Evolutionary conservation across 2,113 vertebrate species (phyloP).

Genomic region (Prunella fulvescens): DNA sequence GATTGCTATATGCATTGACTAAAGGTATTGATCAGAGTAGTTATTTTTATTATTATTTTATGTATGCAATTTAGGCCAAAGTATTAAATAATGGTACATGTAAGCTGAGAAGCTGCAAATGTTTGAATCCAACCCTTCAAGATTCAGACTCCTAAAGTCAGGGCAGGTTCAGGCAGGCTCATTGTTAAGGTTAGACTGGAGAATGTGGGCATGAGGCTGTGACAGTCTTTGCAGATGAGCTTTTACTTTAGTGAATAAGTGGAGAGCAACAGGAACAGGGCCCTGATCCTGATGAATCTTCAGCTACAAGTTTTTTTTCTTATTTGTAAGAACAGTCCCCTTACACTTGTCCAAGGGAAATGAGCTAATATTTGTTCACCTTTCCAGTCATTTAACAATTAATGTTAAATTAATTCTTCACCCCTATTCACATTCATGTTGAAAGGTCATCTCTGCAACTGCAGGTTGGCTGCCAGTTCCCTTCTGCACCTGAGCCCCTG

Average conservation of each 20-base stretch:
- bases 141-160: neutral
- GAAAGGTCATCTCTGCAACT: neutral
- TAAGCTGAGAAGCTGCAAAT: neutral
- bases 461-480: neutral
- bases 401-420: no score
- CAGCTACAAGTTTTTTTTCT: neutral
- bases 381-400: neutral
- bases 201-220: neutral
- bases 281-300: neutral
- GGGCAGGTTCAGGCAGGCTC: neutral
- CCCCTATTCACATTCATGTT: neutral
- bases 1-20: neutral
- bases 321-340: neutral
- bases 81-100: neutral
- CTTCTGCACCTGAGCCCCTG: neutral
- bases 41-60: neutral
- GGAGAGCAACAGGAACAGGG: neutral
- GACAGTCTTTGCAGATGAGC: neutral
- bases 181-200: neutral
- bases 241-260: neutral
- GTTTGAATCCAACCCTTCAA: neutral
- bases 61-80: neutral
- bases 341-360: neutral
- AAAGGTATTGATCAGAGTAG: neutral
- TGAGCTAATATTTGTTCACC: neutral